Evolutionary conservation across 2,113 vertebrate genomes (phyloP).

Genomic region (Nycticebus coucang): DNA sequence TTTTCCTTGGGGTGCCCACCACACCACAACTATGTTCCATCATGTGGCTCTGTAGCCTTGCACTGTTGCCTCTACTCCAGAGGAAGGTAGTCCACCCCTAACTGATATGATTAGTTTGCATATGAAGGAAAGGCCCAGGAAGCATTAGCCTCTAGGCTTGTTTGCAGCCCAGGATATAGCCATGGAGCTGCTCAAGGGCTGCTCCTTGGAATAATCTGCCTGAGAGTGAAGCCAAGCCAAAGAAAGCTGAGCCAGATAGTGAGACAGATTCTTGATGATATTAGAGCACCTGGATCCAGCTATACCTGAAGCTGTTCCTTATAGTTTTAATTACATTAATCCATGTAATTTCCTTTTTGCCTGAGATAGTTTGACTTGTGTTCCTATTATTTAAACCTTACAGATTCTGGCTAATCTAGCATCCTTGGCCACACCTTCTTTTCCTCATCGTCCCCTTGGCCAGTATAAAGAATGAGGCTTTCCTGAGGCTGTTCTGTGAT

Average conservation of each 20-base stretch:
- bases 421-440: background rate
- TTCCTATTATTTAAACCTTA: background rate
- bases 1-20: background rate
- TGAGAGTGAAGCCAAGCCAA: background rate
- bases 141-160: background rate
- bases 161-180: background rate
- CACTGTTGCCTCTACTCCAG: background rate
- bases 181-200: background rate
- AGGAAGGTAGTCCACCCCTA: background rate
- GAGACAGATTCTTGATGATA: background rate
- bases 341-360: background rate
- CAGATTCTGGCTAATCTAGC: background rate
- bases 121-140: background rate
- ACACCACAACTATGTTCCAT: background rate
- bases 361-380: background rate
- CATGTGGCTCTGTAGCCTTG: background rate
- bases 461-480: background rate
- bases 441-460: background rate
- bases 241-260: background rate
- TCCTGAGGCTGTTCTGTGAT: background rate
- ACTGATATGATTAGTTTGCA: background rate
- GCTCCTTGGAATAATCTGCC: background rate
- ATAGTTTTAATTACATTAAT: background rate
- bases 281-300: background rate
- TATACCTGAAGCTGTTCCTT: slow-evolving; percentile 7